Evolutionary conservation across 2,888 invertebrate species (phyloP).

Genomic region (Macrophya annulata): DNA sequence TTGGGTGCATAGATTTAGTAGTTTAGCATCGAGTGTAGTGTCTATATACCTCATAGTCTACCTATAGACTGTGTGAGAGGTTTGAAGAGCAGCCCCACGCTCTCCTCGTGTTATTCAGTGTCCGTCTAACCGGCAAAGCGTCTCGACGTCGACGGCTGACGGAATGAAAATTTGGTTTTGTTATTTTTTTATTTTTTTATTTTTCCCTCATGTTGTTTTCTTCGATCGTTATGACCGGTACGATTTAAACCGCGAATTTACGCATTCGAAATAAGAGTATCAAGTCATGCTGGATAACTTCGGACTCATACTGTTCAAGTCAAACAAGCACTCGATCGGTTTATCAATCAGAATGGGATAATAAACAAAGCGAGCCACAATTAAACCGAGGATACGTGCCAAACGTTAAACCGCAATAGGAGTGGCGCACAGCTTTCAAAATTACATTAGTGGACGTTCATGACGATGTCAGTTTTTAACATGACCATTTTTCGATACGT

Average conservation of each 20-base stretch:
- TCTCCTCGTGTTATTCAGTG: slow-evolving; percentile 55
- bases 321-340: slow-evolving; percentile 19
- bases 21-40: slow-evolving; percentile 50
- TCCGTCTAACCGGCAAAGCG: slow-evolving; percentile 56
- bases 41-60: not conserved
- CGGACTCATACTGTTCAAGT: not conserved
- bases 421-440: not conserved
- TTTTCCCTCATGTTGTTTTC: not conserved
- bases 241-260: not conserved
- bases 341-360: slow-evolving; percentile 21
- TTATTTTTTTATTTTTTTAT: not conserved
- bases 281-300: slow-evolving; percentile 20
- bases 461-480: not conserved
- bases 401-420: not conserved
- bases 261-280: no score
- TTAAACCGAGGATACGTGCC: not conserved
- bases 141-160: slow-evolving; percentile 56
- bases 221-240: not conserved
- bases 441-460: not conserved
- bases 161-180: not conserved
- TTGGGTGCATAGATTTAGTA: slow-evolving; percentile 51
- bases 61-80: not conserved
- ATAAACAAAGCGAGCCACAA: not conserved
- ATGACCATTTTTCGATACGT: not conserved
- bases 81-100: slow-evolving; percentile 14